phyloP scores from a whole-genome alignment of 2,113 vertebrate genomes.

The Okapia johnstoni region DNA sequence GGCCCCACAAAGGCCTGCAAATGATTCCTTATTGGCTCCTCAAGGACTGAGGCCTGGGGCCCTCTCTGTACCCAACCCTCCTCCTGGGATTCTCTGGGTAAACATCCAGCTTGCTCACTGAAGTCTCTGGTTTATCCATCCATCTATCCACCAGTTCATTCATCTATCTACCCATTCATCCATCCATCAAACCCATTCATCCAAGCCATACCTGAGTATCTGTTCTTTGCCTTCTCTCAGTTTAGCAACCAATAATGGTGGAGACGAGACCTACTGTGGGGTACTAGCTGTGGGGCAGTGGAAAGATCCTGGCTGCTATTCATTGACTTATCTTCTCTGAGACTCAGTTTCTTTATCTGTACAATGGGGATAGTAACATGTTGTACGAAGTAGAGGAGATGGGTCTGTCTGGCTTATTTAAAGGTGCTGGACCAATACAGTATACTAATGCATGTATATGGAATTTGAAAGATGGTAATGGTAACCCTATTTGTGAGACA shows the following conservation, averaged over 20 bases:
- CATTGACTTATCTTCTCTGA: neutral
- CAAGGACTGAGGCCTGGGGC: neutral
- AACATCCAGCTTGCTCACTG: neutral
- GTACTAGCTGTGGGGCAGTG: neutral
- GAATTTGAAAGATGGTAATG: no score
- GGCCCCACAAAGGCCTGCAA: neutral
- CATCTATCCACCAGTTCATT: rapidly evolving
- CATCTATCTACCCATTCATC: neutral
- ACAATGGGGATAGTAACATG: no score
- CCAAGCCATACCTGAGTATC: neutral
- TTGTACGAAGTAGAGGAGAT: neutral
- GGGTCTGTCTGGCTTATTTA: neutral
- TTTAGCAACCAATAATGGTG: neutral
- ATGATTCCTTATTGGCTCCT: neutral
- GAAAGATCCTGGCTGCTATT: neutral
- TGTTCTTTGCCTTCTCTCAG: neutral
- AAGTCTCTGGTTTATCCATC: neutral
- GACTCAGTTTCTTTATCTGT: neutral
- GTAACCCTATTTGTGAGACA: no score
- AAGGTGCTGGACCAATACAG: neutral
- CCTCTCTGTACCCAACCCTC: neutral
- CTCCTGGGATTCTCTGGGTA: neutral
- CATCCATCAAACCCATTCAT: neutral
- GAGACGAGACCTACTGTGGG: neutral
- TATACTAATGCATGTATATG: no score